A percentile compares a stretch with the other conserved stretches of the same genome.
Evolutionary conservation across 2,113 vertebrate species (phyloP).

Genomic region (Dromiciops gliroides): DNA sequence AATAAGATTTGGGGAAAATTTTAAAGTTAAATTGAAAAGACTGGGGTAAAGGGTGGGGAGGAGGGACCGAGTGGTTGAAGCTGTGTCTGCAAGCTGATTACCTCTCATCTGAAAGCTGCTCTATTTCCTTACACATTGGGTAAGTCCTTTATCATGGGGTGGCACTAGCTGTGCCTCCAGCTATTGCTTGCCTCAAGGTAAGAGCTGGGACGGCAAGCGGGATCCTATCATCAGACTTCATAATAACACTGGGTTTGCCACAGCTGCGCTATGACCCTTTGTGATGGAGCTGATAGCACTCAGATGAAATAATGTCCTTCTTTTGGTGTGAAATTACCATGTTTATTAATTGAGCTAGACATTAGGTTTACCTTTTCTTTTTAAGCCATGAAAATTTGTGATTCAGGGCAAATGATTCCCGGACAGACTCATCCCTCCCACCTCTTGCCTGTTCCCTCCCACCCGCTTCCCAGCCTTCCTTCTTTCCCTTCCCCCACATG

Average conservation of each 20-base stretch:
- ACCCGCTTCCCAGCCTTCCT: background rate
- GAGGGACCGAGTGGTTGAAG: slow-evolving; percentile 74
- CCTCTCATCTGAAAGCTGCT: slow-evolving; percentile 88
- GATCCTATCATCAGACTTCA: slow-evolving; percentile 94
- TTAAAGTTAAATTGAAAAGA: slow-evolving; percentile 72
- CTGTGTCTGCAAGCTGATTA: slow-evolving; percentile 90
- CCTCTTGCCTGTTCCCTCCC: slow-evolving; percentile 15
- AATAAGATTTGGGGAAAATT: slow-evolving; percentile 61
- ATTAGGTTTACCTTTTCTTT: slow-evolving; percentile 86
- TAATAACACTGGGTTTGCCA: slow-evolving; percentile 94
- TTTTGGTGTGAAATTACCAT: slow-evolving; percentile 98
- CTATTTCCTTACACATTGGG: slow-evolving; percentile 88
- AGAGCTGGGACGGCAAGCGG: slow-evolving; percentile 89
- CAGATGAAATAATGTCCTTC: slow-evolving; percentile 93
- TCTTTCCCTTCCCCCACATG: background rate
- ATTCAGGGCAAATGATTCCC: slow-evolving; percentile 88
- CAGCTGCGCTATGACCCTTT: slow-evolving; percentile 98
- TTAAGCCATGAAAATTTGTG: slow-evolving; percentile 88
- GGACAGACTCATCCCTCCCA: slow-evolving; percentile 56
- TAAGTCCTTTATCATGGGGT: slow-evolving; percentile 99
- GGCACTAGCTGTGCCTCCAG: slow-evolving; percentile 95
- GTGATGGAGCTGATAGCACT: slow-evolving; percentile 93
- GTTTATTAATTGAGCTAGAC: slow-evolving; percentile 98
- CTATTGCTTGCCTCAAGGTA: slow-evolving; percentile 92
- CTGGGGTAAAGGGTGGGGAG: slow-evolving; percentile 6